Conservation (phyloP, 2,797 vertebrate genomes). For the Oryzias dopingdopingensis region DNA sequence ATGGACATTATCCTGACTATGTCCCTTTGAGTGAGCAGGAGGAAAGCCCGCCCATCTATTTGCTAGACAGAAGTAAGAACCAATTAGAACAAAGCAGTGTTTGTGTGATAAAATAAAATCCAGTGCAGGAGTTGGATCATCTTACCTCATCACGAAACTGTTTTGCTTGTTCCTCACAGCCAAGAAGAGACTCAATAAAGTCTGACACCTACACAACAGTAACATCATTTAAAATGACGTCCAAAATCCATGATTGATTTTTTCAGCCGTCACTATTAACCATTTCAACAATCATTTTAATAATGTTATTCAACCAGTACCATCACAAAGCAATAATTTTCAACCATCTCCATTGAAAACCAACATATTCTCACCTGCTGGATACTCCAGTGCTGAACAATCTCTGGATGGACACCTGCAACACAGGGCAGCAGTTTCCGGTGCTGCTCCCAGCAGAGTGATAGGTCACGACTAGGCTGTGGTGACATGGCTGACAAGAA, state of each 20-base stretch:
- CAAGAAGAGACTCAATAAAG: constrained; percentile 88
- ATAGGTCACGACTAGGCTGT: constrained; percentile 66
- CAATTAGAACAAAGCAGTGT: constrained; percentile 15
- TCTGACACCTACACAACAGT: constrained; percentile 79
- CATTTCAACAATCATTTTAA: too few species aligned
- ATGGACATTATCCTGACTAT: constrained; percentile 89
- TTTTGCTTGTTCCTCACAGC: constrained; percentile 86
- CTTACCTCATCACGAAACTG: constrained; percentile 90
- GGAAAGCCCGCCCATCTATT: constrained; percentile 90
- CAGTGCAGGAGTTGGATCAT: neutral
- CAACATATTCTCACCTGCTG: constrained; percentile 66
- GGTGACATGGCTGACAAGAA: constrained; percentile 77
- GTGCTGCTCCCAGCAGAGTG: constrained; percentile 76
- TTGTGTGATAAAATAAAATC: neutral
- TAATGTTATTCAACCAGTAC: neutral
- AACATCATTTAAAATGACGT: neutral
- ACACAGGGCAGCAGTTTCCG: constrained; percentile 75
- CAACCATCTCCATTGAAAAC: neutral
- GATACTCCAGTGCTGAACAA: constrained; percentile 69
- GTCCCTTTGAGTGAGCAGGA: constrained; percentile 90
- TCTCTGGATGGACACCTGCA: constrained; percentile 51
- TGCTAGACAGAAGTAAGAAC: constrained; percentile 71
- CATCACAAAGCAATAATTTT: neutral
- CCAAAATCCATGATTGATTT: too few species aligned
- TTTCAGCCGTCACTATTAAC: too few species aligned